These are phyloP conservation scores for Acanthiza pusilla DNA, from an alignment of 2,797 vertebrate genomes.

Conservation along the genomic window DNA sequence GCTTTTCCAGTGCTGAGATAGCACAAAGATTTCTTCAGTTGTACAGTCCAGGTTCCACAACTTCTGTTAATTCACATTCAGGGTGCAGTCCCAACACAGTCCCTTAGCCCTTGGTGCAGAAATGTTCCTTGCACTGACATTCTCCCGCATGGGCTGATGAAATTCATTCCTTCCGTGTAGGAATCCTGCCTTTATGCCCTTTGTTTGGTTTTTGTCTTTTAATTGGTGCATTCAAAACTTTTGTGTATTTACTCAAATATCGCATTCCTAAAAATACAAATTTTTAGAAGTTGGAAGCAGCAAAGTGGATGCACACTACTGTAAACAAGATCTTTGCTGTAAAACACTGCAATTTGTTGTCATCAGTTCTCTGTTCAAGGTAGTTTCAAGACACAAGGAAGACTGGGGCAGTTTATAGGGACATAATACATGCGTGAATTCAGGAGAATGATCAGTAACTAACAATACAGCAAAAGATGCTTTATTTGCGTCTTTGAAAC, in stretches of 20 bases:
- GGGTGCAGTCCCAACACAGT: background rate
- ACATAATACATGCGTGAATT: background rate
- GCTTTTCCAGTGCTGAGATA: background rate
- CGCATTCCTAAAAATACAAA: background rate
- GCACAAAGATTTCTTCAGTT: background rate
- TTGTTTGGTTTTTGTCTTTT: background rate
- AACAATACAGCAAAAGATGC: background rate
- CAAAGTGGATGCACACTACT: background rate
- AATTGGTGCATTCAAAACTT: background rate
- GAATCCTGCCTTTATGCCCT: background rate
- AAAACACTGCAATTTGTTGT: background rate
- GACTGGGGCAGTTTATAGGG: background rate
- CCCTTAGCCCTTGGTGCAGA: background rate
- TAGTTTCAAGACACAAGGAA: background rate
- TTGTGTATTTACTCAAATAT: background rate
- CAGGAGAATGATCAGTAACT: background rate
- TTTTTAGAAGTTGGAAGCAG: background rate
- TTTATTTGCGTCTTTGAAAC: background rate
- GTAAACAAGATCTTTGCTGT: background rate
- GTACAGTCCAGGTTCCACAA: background rate
- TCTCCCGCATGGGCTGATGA: background rate
- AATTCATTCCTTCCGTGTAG: background rate
- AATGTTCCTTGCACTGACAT: background rate
- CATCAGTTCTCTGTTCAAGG: background rate
- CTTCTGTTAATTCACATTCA: background rate